phyloP scores from a whole-genome alignment of 2,888 invertebrate species.

The Drosophila quinaria region DNA sequence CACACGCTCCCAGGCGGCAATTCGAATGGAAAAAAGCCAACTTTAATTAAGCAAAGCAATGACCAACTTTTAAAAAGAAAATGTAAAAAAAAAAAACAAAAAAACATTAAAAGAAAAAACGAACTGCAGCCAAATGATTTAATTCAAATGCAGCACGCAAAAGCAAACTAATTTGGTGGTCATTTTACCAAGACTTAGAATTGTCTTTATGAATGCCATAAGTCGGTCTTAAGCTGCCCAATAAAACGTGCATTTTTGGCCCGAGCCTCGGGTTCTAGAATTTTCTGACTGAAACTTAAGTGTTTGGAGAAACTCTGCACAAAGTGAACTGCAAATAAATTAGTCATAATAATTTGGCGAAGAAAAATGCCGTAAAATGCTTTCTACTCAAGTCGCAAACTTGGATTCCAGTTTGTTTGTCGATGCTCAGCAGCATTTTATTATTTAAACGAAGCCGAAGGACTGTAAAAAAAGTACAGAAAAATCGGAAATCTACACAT shows the following conservation, averaged over 20 bases:
- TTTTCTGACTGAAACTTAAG: constrained; percentile 33
- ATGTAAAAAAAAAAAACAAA: constrained; percentile 25
- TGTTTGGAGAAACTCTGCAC: constrained; percentile 43
- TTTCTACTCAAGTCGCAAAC: constrained; percentile 48
- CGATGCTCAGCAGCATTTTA: constrained; percentile 8
- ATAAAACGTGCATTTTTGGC: constrained; percentile 43
- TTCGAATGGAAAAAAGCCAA: constrained; percentile 20
- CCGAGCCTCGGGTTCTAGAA: not conserved
- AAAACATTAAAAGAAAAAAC: constrained; percentile 6
- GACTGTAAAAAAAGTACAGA: not conserved
- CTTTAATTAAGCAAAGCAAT: constrained; percentile 71
- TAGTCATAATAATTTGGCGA: constrained; percentile 48
- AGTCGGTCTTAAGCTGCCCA: constrained; percentile 44
- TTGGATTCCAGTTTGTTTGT: constrained; percentile 26
- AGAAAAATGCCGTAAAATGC: constrained; percentile 55
- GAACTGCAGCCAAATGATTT: constrained; percentile 57
- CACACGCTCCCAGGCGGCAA: constrained; percentile 31
- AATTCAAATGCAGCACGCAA: constrained; percentile 57
- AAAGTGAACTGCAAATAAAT: constrained; percentile 74
- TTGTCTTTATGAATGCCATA: constrained; percentile 53
- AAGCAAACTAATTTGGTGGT: constrained; percentile 60
- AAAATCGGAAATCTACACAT: not conserved
- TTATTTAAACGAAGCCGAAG: not conserved
- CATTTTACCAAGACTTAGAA: constrained; percentile 55
- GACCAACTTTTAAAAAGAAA: constrained; percentile 52